These are phyloP conservation scores for Panulirus ornatus DNA, from an alignment of 1,140 invertebrate genomes.

Conservation along the genomic window DNA sequence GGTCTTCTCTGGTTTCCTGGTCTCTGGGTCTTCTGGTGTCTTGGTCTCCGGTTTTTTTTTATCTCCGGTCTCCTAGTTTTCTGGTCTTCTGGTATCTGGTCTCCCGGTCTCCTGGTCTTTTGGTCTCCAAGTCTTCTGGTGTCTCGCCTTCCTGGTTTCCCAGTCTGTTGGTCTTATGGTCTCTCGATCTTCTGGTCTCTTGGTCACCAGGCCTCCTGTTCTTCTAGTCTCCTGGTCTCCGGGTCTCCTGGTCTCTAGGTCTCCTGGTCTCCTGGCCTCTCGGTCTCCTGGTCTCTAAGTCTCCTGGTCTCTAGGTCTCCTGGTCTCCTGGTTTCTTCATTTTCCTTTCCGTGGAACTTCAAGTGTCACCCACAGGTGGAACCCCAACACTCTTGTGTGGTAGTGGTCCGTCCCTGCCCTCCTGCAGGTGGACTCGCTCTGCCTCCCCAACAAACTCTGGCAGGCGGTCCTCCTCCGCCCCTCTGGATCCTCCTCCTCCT, in stretches of 20 bases:
- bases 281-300: not conserved
- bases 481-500: not conserved
- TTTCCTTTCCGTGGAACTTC: not conserved
- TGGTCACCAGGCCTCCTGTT: not conserved
- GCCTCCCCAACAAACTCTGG: not conserved
- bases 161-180: not conserved
- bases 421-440: not conserved
- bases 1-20: too few species aligned
- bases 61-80: too few species aligned
- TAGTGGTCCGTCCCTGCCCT: not conserved
- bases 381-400: not conserved
- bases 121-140: not conserved
- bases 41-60: too few species aligned
- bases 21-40: too few species aligned
- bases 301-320: not conserved
- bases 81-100: too few species aligned
- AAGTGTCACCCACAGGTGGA: not conserved
- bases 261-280: not conserved
- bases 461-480: not conserved
- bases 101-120: too few species aligned
- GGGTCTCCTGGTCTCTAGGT: not conserved
- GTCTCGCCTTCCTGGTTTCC: not conserved
- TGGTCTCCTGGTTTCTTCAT: conserved; percentile 2
- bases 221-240: not conserved
- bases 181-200: not conserved